These are phyloP conservation scores for Phymorhynchus buccinoides DNA, from an alignment of 1,140 invertebrate species.

Conservation along the genomic window DNA sequence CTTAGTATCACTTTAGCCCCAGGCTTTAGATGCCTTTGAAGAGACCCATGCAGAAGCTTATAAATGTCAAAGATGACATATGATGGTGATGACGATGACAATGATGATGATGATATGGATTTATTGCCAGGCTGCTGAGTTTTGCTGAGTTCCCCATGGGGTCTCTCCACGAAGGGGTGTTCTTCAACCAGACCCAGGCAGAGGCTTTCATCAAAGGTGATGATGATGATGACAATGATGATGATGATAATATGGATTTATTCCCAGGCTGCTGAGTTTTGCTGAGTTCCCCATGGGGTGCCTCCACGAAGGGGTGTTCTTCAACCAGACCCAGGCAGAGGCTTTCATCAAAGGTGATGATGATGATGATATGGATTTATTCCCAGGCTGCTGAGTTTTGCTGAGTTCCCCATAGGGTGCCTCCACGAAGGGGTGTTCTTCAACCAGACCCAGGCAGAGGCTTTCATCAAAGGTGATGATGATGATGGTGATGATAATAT, in stretches of 20 bases:
- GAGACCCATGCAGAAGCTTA: too few relatives aligned
- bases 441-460: slow-evolving; percentile 61
- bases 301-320: slow-evolving; percentile 67
- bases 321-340: slow-evolving; percentile 63
- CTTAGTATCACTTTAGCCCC: too few relatives aligned
- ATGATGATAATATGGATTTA: too few relatives aligned
- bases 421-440: slow-evolving; percentile 69
- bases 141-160: slow-evolving; percentile 69
- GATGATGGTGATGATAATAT: too few relatives aligned
- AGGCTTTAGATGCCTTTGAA: too few relatives aligned
- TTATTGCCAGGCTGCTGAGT: slow-evolving; percentile 55
- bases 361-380: too few relatives aligned
- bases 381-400: slow-evolving; percentile 61
- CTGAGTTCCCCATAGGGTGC: slow-evolving; percentile 65
- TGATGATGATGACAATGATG: too few relatives aligned
- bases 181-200: slow-evolving; percentile 62
- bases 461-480: too few relatives aligned
- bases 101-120: neutral
- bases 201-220: too few relatives aligned
- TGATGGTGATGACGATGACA: too few relatives aligned
- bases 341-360: too few relatives aligned
- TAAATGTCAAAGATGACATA: too few relatives aligned
- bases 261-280: slow-evolving; percentile 64
- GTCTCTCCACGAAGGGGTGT: slow-evolving; percentile 66
- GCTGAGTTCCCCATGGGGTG: slow-evolving; percentile 66